Conservation (phyloP, 2,888 invertebrate species). For the Scelioninae gen. 1 region DNA sequence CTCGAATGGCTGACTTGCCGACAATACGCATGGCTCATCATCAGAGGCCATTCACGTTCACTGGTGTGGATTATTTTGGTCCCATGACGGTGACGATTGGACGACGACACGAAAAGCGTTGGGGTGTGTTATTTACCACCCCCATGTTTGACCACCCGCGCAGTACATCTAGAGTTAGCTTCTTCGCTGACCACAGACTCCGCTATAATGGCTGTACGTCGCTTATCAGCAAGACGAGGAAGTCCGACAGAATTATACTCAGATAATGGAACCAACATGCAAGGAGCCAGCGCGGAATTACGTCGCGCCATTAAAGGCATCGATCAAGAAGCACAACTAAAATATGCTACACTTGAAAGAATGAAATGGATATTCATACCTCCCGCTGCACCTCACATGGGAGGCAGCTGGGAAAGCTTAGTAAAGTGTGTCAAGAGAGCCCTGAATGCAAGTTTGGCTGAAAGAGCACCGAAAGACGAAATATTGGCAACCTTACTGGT, state of each 20-base stretch:
- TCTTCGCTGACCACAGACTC: slow-evolving; percentile 47
- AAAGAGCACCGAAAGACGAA: background rate
- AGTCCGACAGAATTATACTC: slow-evolving; percentile 34
- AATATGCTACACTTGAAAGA: background rate
- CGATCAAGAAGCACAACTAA: too few relatives aligned
- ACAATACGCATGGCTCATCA: too few relatives aligned
- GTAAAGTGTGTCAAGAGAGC: background rate
- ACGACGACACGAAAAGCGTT: background rate
- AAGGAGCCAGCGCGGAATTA: background rate
- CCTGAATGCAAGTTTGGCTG: background rate
- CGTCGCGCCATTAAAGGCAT: background rate
- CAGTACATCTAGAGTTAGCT: background rate
- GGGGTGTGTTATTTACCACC: background rate
- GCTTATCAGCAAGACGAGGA: slow-evolving; percentile 60
- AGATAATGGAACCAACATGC: slow-evolving; percentile 3
- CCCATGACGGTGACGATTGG: background rate
- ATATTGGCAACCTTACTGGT: background rate
- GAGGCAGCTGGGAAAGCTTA: too few relatives aligned
- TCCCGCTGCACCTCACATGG: too few relatives aligned
- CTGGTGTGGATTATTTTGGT: slow-evolving; percentile 24
- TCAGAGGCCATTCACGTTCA: background rate
- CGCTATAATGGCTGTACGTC: slow-evolving; percentile 46
- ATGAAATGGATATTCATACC: background rate
- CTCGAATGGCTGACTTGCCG: too few relatives aligned
- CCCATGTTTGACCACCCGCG: background rate